Percentiles rank a stretch among this genome's conserved stretches.
Evolutionary conservation across 2,888 invertebrate species (phyloP).

Genomic region (Drosophila stalkeri): DNA sequence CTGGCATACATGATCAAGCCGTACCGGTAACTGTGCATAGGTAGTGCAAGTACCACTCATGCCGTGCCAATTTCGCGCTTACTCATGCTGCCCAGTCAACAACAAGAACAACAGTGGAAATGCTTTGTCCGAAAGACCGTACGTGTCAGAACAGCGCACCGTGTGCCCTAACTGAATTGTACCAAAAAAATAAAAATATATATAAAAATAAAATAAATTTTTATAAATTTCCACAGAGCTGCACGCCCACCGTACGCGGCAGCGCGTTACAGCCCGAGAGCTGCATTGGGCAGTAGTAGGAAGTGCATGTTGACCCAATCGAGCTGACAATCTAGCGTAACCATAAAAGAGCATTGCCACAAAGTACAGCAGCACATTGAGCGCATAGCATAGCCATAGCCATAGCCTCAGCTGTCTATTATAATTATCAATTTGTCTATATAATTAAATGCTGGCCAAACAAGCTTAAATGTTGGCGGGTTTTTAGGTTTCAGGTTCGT

Average conservation of each 20-base stretch:
- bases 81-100: slow-evolving; percentile 51
- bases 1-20: slow-evolving; percentile 44
- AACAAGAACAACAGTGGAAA: slow-evolving; percentile 16
- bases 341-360: neutral
- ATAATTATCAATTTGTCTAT: neutral
- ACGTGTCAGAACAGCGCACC: slow-evolving; percentile 42
- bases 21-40: slow-evolving; percentile 5
- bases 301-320: slow-evolving; percentile 30
- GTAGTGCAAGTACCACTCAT: slow-evolving; percentile 37
- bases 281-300: slow-evolving; percentile 13
- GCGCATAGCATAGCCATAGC: neutral
- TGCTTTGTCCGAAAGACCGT: slow-evolving; percentile 33
- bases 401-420: neutral
- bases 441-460: slow-evolving; percentile 3
- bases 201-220: slow-evolving; percentile 2
- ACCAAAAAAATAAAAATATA: neutral
- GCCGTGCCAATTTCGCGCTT: slow-evolving; percentile 68
- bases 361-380: neutral
- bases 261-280: neutral
- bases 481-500: neutral
- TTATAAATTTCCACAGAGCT: slow-evolving; percentile 19
- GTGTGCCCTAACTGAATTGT: slow-evolving; percentile 14
- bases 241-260: slow-evolving; percentile 35
- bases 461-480: neutral
- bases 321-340: slow-evolving; percentile 19